Evolutionary conservation across 2,888 invertebrate genomes (phyloP), one percentile per base, ranked within the genome.

Genomic region (Hyles lineata): DNA sequence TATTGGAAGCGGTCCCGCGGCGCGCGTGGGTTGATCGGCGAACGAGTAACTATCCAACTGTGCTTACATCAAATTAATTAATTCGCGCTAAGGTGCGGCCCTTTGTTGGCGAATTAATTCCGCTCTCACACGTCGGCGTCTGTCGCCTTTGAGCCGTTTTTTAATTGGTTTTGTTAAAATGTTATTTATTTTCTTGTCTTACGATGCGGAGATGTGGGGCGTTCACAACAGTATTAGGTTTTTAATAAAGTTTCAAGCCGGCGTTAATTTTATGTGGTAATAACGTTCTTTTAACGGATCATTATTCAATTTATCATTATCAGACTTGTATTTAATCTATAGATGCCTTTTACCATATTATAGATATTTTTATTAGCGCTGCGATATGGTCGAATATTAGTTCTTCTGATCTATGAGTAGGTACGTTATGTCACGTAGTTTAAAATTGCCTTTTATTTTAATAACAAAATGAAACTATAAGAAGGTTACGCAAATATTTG

Each of bases 41-140:
- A 77, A 81, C 78, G 83, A 82, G 85, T 85, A 86, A 85, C 83
- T 87, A 67, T 67, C 67, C 67, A 67, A 67, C 67, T 67, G 67
- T 67, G 67, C 67, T 87, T 82, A 82, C 82, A 86, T 84, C 85
- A 80, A 82, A 84, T 87, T 85, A 86, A 89, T 89, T 87, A 87
- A 87, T 86, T 87, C 83, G 79, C 80, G 82, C 81, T 80, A 79
- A 76, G 82, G 82, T 72, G 78, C 77, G 80, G 55, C 32, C 63
- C 72, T 72, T 72, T 80, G 77, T 72, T 80, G 77, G 79, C 76
- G 77, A 77, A 79, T 80, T 83, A 83, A 82, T 80, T 80, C 71
- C 74, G 74, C 32, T 21, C 75, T 75, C 74, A 75, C 67, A 74
- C 72, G 74, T 71, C 72, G 71, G 70, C 70, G 32, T 55, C 67